Percentiles rank a stretch among this genome's conserved stretches.
Evolutionary conservation across 2,113 vertebrate genomes (phyloP).

Genomic region (Cromileptes altivelis): DNA sequence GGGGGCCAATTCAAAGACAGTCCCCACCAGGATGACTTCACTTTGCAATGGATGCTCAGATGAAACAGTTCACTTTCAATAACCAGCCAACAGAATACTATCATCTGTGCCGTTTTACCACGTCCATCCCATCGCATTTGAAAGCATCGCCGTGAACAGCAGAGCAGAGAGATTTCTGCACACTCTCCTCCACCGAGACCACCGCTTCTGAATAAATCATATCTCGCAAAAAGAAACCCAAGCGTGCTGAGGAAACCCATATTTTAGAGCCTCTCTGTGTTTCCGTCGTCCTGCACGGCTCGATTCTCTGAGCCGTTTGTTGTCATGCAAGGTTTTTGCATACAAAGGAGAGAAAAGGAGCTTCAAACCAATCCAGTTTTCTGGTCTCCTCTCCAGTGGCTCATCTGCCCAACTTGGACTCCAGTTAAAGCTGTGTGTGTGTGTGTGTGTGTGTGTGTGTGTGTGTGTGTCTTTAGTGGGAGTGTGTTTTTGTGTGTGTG

Average conservation of each 20-base stretch:
- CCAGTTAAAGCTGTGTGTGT: not conserved
- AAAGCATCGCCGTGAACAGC: not conserved
- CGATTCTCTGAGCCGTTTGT: not conserved
- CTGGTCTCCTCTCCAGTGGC: constrained; percentile 15
- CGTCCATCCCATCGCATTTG: not conserved
- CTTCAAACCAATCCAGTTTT: constrained; percentile 17
- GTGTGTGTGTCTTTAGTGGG: too few relatives aligned
- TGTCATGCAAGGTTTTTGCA: constrained; percentile 12
- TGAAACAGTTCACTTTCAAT: constrained; percentile 7
- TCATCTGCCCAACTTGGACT: constrained; percentile 10
- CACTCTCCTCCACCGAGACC: constrained; percentile 1
- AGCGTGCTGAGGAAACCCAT: not conserved
- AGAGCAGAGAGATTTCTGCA: constrained; percentile 24
- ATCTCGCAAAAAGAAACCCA: not conserved
- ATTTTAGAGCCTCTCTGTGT: constrained; percentile 1
- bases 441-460: not conserved
- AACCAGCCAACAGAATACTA: not conserved
- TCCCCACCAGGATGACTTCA: not conserved
- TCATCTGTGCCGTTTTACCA: not conserved
- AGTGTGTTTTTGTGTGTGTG: not conserved
- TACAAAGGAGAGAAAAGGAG: constrained; percentile 18
- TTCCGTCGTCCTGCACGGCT: not conserved
- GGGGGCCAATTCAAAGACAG: not conserved
- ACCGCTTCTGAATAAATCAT: constrained; percentile 36
- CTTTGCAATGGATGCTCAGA: not conserved